Evolutionary conservation across 2,797 vertebrate species (phyloP).

Genomic region (Dicrostonyx torquatus): DNA sequence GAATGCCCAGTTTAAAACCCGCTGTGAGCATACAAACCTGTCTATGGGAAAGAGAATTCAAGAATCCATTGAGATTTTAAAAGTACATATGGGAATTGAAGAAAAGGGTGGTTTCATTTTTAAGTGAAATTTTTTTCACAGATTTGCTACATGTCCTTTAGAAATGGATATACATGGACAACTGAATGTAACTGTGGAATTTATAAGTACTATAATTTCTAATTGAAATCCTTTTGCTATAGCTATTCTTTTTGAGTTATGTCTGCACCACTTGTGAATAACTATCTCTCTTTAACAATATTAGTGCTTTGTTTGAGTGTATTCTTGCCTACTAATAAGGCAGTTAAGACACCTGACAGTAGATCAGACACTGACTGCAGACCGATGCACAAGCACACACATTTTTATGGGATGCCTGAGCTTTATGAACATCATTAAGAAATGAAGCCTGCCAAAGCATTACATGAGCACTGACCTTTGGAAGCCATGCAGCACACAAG

Average conservation of each 20-base stretch:
- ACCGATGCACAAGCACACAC: background rate
- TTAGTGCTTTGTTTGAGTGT: slow-evolving; percentile 9
- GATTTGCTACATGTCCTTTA: background rate
- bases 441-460: background rate
- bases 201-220: slow-evolving; percentile 9
- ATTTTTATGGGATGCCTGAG: background rate
- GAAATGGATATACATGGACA: background rate
- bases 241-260: slow-evolving; percentile 28
- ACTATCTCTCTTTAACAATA: background rate
- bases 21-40: background rate
- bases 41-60: background rate
- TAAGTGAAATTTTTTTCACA: slow-evolving; percentile 20
- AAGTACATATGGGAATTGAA: background rate
- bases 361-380: slow-evolving; percentile 3
- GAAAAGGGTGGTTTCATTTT: background rate
- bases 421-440: slow-evolving; percentile 13
- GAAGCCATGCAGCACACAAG: background rate
- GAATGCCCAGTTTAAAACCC: background rate
- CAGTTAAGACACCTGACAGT: slow-evolving; percentile 14
- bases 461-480: background rate
- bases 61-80: background rate
- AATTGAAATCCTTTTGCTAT: background rate
- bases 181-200: slow-evolving; percentile 1
- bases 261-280: background rate
- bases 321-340: background rate